Evolutionary conservation across 2,113 vertebrate species (phyloP).

Genomic region (Lanius ludovicianus): DNA sequence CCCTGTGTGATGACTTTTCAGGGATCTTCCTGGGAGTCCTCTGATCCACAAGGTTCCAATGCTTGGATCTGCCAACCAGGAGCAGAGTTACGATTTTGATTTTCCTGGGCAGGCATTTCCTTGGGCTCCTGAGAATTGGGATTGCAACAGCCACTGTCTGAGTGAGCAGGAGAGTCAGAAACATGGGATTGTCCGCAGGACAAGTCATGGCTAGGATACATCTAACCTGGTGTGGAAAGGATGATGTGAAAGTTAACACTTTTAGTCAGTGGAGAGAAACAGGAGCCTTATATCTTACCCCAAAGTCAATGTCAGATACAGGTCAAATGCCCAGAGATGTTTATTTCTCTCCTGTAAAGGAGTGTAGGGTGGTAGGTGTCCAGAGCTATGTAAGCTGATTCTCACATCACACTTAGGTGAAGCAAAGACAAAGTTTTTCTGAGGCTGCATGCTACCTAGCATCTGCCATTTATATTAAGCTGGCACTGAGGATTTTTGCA

Average conservation of each 20-base stretch:
- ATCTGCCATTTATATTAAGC: background rate
- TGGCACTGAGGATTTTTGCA: background rate
- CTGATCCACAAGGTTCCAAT: background rate
- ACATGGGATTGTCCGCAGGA: background rate
- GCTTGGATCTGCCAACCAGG: background rate
- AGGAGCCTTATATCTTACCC: background rate
- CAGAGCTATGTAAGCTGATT: background rate
- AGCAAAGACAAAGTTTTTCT: background rate
- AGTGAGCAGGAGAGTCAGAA: background rate
- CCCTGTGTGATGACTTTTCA: background rate
- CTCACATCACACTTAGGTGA: background rate
- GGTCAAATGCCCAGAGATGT: background rate
- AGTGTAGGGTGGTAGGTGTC: background rate
- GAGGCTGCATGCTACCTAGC: background rate
- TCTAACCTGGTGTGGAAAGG: background rate
- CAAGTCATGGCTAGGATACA: background rate
- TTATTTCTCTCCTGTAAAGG: background rate
- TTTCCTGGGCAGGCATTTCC: background rate
- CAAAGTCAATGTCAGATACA: background rate
- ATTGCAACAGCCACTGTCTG: background rate
- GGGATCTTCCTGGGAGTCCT: background rate
- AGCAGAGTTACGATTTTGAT: rapidly evolving
- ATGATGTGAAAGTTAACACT: background rate
- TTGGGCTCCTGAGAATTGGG: background rate
- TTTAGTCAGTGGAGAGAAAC: background rate